Evolutionary conservation across 1,140 invertebrate genomes (phyloP), one percentile per base, ranked within the genome.

Genomic region (Eriocheir sinensis): DNA sequence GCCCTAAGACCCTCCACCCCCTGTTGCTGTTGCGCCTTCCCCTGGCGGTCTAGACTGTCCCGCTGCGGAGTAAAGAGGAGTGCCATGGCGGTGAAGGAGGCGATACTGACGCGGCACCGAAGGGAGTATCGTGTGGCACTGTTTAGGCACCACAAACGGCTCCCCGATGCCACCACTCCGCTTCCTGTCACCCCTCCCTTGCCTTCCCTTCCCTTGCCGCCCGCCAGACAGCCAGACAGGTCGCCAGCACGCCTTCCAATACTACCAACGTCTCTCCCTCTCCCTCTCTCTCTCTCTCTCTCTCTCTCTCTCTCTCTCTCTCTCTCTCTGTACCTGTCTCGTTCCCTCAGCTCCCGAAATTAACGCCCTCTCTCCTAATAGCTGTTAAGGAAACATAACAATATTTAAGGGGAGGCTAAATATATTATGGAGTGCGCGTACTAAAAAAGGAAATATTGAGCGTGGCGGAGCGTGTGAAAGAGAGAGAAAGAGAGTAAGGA

Each of bases 41-140:
- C 60, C 27, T 72, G 60, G n/a, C n/a, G n/a, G n/a, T n/a, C 21
- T 72, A 72, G 60, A 72, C 60, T 21, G 27, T 8, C 60, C 60
- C n/a, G 36, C 0, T 86, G 83, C 17, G n/a, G 44, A 36, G 48
- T 48, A 60, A 90, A 90, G 88, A 89, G 89, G n/a, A 53, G 48
- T 90, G 89, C 89, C 89, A 34, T 30, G 27, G 12, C 17, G 89
- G 30, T 30, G 44, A 8, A 38, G 89, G 27, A 90, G 30, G 40
- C 36, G 89, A 90, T 72, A 90, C 89, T 90, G 89, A 90, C 89
- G 32, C 17, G 44, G 21, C 44, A n/a, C 27, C 44, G n/a, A 32
- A 8, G 89, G 89, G 89, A 90, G 89, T 90, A 90, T 90, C 89
- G 48, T 32, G 89, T 90, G 89, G 89, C 89, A 44, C 36, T 36